Percentiles rank a stretch among this genome's conserved stretches.
Evolutionary conservation across 2,113 vertebrate genomes (phyloP).

Genomic region (Zingel zingel): DNA sequence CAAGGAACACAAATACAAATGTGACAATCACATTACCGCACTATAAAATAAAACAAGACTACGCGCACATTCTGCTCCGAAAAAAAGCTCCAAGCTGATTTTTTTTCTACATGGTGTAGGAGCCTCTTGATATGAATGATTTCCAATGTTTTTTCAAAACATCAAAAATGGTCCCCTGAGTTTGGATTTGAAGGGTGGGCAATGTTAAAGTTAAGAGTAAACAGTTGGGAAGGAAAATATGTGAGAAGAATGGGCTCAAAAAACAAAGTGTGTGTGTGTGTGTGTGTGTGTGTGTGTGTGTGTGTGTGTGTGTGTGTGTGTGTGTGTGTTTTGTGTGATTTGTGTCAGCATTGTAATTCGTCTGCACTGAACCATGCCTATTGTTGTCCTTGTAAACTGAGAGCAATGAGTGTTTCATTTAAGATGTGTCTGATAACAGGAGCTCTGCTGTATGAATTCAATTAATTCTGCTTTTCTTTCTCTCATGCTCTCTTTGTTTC

Average conservation of each 20-base stretch:
- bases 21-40: conserved; percentile 22
- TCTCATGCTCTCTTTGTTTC: conserved; percentile 9
- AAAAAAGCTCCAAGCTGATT: no score
- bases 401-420: conserved; percentile 66
- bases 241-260: background rate
- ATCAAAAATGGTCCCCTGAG: background rate
- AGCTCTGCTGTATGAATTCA: conserved; percentile 59
- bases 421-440: conserved; percentile 64
- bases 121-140: background rate
- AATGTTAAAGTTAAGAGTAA: conserved; percentile 25
- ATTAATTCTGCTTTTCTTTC: conserved; percentile 55
- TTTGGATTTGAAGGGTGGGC: conserved; percentile 9
- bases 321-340: conserved; percentile 44
- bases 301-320: background rate
- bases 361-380: conserved; percentile 61
- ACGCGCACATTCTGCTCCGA: background rate
- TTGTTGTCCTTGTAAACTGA: conserved; percentile 76
- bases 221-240: conserved; percentile 22
- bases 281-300: no score
- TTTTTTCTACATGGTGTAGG: no score
- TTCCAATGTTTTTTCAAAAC: conserved; percentile 27
- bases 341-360: conserved; percentile 60
- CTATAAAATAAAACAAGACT: conserved; percentile 15
- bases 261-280: background rate
- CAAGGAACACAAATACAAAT: conserved; percentile 52